Percentiles rank a stretch among this genome's conserved stretches.
phyloP scores from a whole-genome alignment of 2,888 invertebrate genomes.

The Exephanes ischioxanthus region DNA sequence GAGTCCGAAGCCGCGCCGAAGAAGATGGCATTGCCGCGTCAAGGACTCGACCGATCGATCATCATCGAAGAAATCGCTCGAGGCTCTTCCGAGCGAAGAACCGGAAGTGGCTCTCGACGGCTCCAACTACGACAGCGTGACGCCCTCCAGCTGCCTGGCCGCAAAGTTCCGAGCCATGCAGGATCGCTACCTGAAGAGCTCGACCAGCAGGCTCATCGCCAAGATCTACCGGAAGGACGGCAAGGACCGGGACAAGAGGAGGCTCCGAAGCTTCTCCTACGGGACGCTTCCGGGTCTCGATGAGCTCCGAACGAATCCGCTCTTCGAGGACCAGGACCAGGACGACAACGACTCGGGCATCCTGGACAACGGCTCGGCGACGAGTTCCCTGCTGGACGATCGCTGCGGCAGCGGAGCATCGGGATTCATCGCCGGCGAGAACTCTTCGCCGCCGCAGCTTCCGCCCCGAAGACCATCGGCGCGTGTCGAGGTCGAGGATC shows the following conservation, averaged over 20 bases:
- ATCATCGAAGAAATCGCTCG: conserved; percentile 17
- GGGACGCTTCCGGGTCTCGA: conserved; percentile 91
- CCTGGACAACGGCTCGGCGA: conserved; percentile 90
- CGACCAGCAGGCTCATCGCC: conserved; percentile 89
- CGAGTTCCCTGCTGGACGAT: conserved; percentile 87
- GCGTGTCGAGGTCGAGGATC: conserved; percentile 72
- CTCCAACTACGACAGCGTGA: conserved; percentile 79
- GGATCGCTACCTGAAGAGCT: conserved; percentile 89
- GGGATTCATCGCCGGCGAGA: conserved; percentile 65
- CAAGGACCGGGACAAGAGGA: conserved; percentile 76
- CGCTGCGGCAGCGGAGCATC: conserved; percentile 80
- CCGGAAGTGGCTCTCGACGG: conserved; percentile 29
- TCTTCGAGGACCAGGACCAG: conserved; percentile 89
- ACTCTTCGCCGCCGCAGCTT: conserved; percentile 76
- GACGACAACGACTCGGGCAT: conserved; percentile 92
- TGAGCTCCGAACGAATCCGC: conserved; percentile 89
- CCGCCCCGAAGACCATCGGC: conserved; percentile 79
- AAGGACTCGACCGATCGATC: conserved; percentile 64
- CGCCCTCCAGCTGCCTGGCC: conserved; percentile 87
- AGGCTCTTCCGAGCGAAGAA: conserved; percentile 39
- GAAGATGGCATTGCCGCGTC: conserved; percentile 72
- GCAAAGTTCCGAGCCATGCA: conserved; percentile 91
- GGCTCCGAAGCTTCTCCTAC: conserved; percentile 90
- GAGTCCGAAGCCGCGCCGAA: conserved; percentile 67
- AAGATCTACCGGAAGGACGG: conserved; percentile 87